phyloP scores from a whole-genome alignment of 2,113 vertebrate species.

The Anoplopoma fimbria region DNA sequence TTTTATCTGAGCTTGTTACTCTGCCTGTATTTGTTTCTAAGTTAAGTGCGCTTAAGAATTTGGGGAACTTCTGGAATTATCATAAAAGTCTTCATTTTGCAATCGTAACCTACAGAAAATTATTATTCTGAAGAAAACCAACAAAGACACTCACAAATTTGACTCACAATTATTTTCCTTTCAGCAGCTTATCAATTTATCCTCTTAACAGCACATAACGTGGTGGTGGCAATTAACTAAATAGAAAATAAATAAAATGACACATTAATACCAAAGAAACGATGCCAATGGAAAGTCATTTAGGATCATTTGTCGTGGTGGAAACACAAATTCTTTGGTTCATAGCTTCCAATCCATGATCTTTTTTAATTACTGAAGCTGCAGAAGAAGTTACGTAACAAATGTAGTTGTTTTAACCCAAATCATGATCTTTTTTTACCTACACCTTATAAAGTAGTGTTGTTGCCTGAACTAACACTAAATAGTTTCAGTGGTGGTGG shows the following conservation, averaged over 20 bases:
- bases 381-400: neutral
- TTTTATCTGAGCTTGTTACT: slow-evolving; percentile 22
- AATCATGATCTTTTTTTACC: neutral
- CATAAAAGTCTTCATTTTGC: neutral
- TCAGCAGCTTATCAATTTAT: neutral
- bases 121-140: neutral
- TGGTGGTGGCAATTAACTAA: too few relatives aligned
- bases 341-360: too few relatives aligned
- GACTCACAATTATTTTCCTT: neutral
- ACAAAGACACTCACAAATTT: neutral
- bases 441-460: neutral
- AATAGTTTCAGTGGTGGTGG: too few relatives aligned
- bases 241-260: too few relatives aligned
- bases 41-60: neutral
- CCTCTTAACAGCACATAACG: too few relatives aligned
- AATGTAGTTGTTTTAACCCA: too few relatives aligned
- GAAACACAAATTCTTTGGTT: too few relatives aligned
- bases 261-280: too few relatives aligned
- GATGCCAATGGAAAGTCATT: too few relatives aligned
- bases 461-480: too few relatives aligned
- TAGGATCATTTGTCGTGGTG: too few relatives aligned
- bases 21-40: slow-evolving; percentile 16
- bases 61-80: neutral
- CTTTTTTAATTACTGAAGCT: too few relatives aligned
- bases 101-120: neutral